These are phyloP conservation scores for Oryzias melastigma DNA, from an alignment of 2,113 vertebrate species.

Conservation along the genomic window DNA sequence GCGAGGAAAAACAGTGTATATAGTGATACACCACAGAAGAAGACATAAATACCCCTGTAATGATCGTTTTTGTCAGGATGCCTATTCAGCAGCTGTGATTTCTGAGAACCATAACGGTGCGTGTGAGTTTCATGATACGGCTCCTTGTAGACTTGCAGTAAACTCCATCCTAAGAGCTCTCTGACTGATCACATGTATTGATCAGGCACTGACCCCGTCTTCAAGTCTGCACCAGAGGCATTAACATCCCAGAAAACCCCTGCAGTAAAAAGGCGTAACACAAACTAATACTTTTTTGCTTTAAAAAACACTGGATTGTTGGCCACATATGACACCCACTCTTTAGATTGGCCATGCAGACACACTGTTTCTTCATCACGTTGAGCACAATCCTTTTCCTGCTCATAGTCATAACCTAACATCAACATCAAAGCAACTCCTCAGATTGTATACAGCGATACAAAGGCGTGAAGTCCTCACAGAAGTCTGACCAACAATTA, in stretches of 20 bases:
- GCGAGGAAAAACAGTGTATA: constrained; percentile 44
- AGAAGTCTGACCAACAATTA: constrained; percentile 10
- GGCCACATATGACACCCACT: not conserved
- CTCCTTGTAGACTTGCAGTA: constrained; percentile 8
- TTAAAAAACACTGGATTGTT: constrained; percentile 18
- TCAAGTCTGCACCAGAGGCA: constrained; percentile 1
- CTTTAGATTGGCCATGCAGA: too few relatives aligned
- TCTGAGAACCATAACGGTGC: not conserved
- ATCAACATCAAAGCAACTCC: not conserved
- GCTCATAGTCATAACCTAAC: too few relatives aligned
- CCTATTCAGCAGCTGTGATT: not conserved
- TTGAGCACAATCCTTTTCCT: too few relatives aligned
- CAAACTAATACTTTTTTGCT: constrained; percentile 14
- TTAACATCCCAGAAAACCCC: constrained; percentile 18
- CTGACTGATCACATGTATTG: constrained; percentile 45
- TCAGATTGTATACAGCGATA: not conserved
- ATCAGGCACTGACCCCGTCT: constrained; percentile 29
- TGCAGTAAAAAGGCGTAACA: not conserved
- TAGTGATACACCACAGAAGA: constrained; percentile 23
- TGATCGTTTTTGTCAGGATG: not conserved
- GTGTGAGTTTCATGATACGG: not conserved
- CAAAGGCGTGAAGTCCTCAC: constrained; percentile 15
- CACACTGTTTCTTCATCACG: too few relatives aligned
- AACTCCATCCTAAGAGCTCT: constrained; percentile 27
- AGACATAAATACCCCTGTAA: constrained; percentile 1